Conservation (phyloP, 2,113 vertebrate genomes). For the Ochotona princeps region DNA sequence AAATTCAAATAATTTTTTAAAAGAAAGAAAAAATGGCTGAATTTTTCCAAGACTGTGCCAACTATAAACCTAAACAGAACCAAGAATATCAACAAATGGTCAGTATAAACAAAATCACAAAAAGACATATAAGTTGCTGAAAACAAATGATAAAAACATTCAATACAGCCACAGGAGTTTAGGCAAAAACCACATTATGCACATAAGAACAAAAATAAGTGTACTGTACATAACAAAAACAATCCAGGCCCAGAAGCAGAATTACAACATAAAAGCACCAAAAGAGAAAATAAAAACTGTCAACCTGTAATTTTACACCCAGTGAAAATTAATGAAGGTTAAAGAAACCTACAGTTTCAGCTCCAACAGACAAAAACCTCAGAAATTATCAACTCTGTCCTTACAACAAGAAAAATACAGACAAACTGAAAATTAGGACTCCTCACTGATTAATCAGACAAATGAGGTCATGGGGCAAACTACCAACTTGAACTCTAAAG, state of each 20-base stretch:
- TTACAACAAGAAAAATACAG: slow-evolving; percentile 30
- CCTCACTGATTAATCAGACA: neutral
- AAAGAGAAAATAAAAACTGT: neutral
- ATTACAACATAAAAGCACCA: neutral
- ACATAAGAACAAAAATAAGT: slow-evolving; percentile 36
- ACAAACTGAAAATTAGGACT: slow-evolving; percentile 48
- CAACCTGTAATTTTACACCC: slow-evolving; percentile 40
- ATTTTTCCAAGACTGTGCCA: neutral
- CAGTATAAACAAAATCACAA: neutral
- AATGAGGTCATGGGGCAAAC: neutral
- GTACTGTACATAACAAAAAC: slow-evolving; percentile 17
- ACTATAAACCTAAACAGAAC: slow-evolving; percentile 7
- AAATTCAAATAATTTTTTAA: too few relatives aligned
- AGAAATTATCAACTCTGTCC: neutral
- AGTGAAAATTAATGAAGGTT: slow-evolving; percentile 33
- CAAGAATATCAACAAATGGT: slow-evolving; percentile 48
- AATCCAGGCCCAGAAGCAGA: slow-evolving; percentile 40
- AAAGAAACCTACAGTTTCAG: slow-evolving; percentile 41
- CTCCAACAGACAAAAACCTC: slow-evolving; percentile 38
- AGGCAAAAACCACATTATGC: neutral
- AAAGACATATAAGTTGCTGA: slow-evolving; percentile 21
- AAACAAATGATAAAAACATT: slow-evolving; percentile 21
- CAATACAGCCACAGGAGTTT: neutral
- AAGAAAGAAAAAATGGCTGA: neutral
- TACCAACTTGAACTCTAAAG: slow-evolving; percentile 1